These are phyloP conservation scores for Lamprologus tigripictilis DNA, from an alignment of 2,113 vertebrate species.

Conservation along the genomic window DNA sequence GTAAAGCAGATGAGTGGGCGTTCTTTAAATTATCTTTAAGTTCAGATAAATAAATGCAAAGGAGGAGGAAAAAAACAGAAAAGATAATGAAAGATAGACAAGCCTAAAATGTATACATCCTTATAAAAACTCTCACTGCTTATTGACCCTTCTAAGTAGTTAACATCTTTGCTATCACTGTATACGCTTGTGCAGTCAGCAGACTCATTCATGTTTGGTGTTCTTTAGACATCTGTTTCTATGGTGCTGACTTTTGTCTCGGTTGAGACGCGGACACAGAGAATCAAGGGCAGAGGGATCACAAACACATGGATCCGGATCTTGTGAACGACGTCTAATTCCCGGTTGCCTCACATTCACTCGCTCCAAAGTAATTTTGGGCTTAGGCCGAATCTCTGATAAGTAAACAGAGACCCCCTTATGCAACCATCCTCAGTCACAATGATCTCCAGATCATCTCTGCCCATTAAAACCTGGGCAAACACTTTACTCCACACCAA, in stretches of 20 bases:
- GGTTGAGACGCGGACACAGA: not conserved
- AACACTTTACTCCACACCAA: slow-evolving; percentile 88
- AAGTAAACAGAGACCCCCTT: slow-evolving; percentile 82
- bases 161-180: not conserved
- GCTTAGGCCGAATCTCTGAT: slow-evolving; percentile 85
- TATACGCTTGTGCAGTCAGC: not conserved
- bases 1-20: slow-evolving; percentile 5
- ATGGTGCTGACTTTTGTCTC: not conserved
- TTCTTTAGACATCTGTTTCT: not conserved
- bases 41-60: slow-evolving; percentile 29
- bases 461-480: slow-evolving; percentile 96
- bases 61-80: not conserved
- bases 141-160: slow-evolving; percentile 18
- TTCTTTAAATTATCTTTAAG: slow-evolving; percentile 24
- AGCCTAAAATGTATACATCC: slow-evolving; percentile 26
- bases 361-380: slow-evolving; percentile 77
- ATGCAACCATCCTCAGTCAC: slow-evolving; percentile 52
- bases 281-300: slow-evolving; percentile 39
- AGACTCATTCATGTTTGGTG: not conserved
- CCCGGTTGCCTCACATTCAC: slow-evolving; percentile 57
- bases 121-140: slow-evolving; percentile 4
- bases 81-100: slow-evolving; percentile 13
- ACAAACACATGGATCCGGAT: slow-evolving; percentile 52
- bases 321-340: slow-evolving; percentile 62
- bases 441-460: slow-evolving; percentile 90